Evolutionary conservation across 2,797 vertebrate genomes (phyloP), one percentile per base, ranked within the genome.

Genomic region (Amblyraja radiata): DNA sequence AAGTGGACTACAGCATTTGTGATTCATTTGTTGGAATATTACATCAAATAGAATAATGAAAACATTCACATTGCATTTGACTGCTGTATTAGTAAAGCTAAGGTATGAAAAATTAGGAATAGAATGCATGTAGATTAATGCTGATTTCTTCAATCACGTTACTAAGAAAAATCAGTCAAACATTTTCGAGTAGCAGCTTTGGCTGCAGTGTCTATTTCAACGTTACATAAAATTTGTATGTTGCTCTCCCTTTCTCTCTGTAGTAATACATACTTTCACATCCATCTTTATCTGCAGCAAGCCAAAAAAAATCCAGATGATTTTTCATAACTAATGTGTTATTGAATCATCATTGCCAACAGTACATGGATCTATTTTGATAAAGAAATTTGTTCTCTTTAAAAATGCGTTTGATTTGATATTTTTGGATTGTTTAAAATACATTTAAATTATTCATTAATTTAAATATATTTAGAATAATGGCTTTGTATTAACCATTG

Each of bases 111-210:
- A 90, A 90, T 68, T 63, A 63, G n/a, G 28, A 32, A 90, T n/a
- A 36, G 58, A n/a, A 58, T 68, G n/a, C 84, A 90, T 18, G 68
- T 68, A n/a, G 39, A 83, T 83, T 90, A 68, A 90, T 90, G 61
- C 84, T 88, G 28, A 90, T 90, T 90, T 65, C 84, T 68, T 90
- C 39, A 13, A 68, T 90, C 16, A 90, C 32, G 28, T 23, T 32
- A n/a, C 4, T 28, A 39, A 28, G n/a, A 25, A 0, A 86, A 63
- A n/a, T 86, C 78, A n/a, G 63, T 63, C 83, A 65, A 63, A 39
- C n/a, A 28, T 28, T 21, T 81, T 54, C 61, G 16, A 88, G 32
- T n/a, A 88, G 28, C 1, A 63, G 32, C 58, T 86, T 86, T 86
- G 54, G 32, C 39, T 81, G 21, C 39, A 39, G n/a, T 81, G 36